Evolutionary conservation across 1,140 invertebrate genomes (phyloP), one percentile per base, ranked within the genome.

Genomic region (Zaprionus ghesquierei): DNA sequence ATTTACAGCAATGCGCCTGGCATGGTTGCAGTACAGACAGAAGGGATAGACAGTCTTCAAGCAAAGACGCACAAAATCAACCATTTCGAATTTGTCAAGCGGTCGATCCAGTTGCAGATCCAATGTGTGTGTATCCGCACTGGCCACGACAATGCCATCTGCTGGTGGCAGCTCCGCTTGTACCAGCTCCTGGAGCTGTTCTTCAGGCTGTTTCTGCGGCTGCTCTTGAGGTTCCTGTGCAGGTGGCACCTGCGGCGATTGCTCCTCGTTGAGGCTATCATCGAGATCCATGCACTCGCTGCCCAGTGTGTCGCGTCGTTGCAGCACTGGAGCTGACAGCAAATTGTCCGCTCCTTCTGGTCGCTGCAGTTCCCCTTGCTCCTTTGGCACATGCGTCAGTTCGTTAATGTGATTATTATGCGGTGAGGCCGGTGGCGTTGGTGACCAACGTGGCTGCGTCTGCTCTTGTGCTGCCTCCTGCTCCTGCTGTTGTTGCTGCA

Each of bases 11-110:
- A 97, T 96, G 69, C 95, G 95, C 20, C 95, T 93, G 0, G 96
- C 96, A 92, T 97, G 96, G 89, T 96, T 96, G 81, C 96, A 97
- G 85, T 96, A 97, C 29, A 96, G 93, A 90, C 97, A 97, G 27
- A 93, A 93, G 4, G 93, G 92, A 79, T 94, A 94, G 0, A 96
- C 95, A 2, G 94, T 94, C 65, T 93, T 93, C 23, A 97, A 92
- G 90, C 96, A 96, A 64, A 95, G 94, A 90, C 95, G 95, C 9
- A 97, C 77, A 56, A 97, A 92, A 38, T 95, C 94, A 68, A 95
- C 94, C 53, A 95, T 93, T 33, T 94, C 93, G 91, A 96, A 94
- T 77, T 94, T 95, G 75, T 96, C 95, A 38, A 97, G 89, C 3
- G 95, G 95, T 46, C 94, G 94, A 73, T 96, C 94, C 9, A 97